Evolutionary conservation across 2,888 invertebrate genomes (phyloP).

Genomic region (Tetheella fluctuosa): DNA sequence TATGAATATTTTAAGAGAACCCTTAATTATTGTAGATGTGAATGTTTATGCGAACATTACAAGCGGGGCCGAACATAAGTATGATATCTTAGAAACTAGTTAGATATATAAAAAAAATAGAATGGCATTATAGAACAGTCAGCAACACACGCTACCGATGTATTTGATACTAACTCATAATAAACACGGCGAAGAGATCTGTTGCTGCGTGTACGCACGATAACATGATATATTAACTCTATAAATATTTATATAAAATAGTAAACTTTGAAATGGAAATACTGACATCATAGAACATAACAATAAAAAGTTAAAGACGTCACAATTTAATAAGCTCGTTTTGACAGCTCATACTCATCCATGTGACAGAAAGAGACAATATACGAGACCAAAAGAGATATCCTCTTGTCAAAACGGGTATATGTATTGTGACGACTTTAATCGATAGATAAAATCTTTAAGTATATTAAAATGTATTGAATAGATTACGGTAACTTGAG

Average conservation of each 20-base stretch:
- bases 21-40: too few relatives aligned
- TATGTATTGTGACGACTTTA: too few relatives aligned
- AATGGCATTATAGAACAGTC: background rate
- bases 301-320: background rate
- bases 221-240: background rate
- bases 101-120: background rate
- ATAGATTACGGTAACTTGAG: background rate
- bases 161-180: background rate
- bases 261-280: background rate
- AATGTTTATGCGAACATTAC: background rate
- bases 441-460: background rate
- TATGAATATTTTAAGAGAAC: too few relatives aligned
- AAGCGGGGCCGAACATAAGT: background rate
- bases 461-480: background rate
- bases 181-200: background rate
- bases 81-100: constrained; percentile 5
- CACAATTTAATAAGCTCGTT: too few relatives aligned
- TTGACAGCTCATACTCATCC: too few relatives aligned
- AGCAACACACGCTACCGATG: background rate
- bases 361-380: too few relatives aligned
- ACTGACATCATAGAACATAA: background rate
- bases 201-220: background rate
- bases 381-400: too few relatives aligned
- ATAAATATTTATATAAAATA: background rate
- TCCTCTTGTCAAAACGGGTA: too few relatives aligned